Conservation (phyloP, 2,797 vertebrate genomes). For the Lateolabrax maculatus region DNA sequence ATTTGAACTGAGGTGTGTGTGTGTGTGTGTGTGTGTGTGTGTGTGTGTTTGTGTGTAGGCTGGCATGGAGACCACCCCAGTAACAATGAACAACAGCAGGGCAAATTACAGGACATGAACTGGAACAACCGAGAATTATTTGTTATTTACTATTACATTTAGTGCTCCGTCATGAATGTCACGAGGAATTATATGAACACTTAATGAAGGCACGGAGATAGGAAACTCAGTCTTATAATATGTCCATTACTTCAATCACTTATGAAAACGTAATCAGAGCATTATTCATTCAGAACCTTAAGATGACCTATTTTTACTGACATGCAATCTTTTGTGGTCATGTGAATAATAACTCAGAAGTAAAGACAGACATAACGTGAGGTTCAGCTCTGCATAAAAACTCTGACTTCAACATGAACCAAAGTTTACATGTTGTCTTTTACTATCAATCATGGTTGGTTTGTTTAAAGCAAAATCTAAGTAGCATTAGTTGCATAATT, state of each 20-base stretch:
- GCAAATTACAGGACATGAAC: not conserved
- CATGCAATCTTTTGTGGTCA: not conserved
- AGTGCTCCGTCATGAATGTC: not conserved
- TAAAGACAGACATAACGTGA: no score
- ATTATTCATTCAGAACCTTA: not conserved
- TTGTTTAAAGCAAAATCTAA: no score
- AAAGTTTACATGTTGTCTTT: no score
- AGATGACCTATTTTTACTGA: not conserved
- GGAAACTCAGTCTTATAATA: no score
- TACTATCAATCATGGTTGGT: no score
- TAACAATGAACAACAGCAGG: not conserved
- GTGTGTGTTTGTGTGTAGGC: not conserved
- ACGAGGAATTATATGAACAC: not conserved
- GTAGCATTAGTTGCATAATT: no score
- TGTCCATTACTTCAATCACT: not conserved
- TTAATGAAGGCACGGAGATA: not conserved
- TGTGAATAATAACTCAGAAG: no score
- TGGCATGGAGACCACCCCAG: not conserved
- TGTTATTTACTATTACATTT: no score
- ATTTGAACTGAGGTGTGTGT: constrained; percentile 28
- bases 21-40: constrained; percentile 15
- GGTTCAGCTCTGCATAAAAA: no score
- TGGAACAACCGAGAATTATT: not conserved
- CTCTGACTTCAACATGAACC: no score
- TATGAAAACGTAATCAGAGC: not conserved